Base-by-base conservation (phyloP, 2,797 vertebrate genomes). In the Mormyrus hasselquistii region DNA sequence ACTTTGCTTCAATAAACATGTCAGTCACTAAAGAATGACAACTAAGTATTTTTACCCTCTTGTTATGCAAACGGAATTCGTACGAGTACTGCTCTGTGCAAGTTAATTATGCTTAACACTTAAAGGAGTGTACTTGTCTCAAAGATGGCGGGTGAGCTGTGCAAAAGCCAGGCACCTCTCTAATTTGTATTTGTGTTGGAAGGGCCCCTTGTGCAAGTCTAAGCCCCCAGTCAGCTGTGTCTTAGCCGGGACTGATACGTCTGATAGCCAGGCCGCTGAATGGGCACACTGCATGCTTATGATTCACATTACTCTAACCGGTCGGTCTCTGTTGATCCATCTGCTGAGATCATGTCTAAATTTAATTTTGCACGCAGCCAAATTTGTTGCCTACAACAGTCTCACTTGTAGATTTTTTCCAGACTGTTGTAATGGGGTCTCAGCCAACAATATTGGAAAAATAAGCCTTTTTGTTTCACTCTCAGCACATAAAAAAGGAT, bases 51-150 rank as follows among this genome's bases (percentile, higher is more conserved):
- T 92, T 50, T 9, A 91, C 87, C 90, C 92, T 92, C 90, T 94
- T 94, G 92, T 94, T 94, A 95, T 95, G 93, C 94, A 94, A 93
- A 95, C 92, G 92, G 91, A 92, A 91, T 94, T 93, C 89, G 85
- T 91, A 94, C 92, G 90, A 92, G 92, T 93, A 92, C 91, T 91
- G 90, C 90, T 94, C 90, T 90, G 90, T 94, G 93, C 91, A 91
- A 95, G 92, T 95, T 96, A 96, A 96, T 96, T 95, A 95, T 87
- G 92, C 92, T 90, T 89, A 86, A 89, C 85, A 38, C 79, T 87
- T 87, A 87, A 89, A 89, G 25, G 52, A 86, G 85, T 55, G 85
- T 53, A 86, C 85, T 86, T 86, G 85, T 86, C 52, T 55, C 52
- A 34, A 59, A 79, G 89, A 82, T 87, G 85, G 59, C 38, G 84